Evolutionary conservation across 2,113 vertebrate species (phyloP).

Genomic region (Symphodus melops): DNA sequence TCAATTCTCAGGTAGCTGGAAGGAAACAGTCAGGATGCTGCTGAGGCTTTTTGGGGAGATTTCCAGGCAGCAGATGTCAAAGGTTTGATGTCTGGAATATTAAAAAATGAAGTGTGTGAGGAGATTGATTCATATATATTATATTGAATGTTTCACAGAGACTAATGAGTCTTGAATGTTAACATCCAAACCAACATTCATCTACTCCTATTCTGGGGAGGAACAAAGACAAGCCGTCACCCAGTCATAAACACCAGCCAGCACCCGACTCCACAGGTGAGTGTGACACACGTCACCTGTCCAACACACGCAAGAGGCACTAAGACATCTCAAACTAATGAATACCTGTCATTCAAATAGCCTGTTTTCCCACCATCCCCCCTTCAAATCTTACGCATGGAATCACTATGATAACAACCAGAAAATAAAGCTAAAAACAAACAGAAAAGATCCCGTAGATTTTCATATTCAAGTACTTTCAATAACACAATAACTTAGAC

Average conservation of each 20-base stretch:
- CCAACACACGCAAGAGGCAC: constrained; percentile 60
- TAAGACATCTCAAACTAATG: constrained; percentile 51
- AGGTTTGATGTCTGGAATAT: constrained; percentile 23
- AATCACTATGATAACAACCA: constrained; percentile 51
- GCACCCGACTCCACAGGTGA: constrained; percentile 11
- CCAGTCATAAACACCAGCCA: neutral
- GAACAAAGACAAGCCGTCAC: neutral
- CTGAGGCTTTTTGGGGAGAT: constrained; percentile 27
- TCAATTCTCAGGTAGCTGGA: constrained; percentile 38
- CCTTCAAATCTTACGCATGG: constrained; percentile 54
- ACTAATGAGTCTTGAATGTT: constrained; percentile 7
- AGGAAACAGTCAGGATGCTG: constrained; percentile 16
- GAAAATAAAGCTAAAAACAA: constrained; percentile 12
- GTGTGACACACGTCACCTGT: neutral
- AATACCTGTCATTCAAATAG: constrained; percentile 76
- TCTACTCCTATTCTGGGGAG: constrained; percentile 1
- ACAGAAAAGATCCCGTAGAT: constrained; percentile 66
- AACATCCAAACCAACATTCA: constrained; percentile 27
- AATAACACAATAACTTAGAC: constrained; percentile 83
- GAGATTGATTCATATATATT: constrained; percentile 7
- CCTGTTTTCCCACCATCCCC: constrained; percentile 47
- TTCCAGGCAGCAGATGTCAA: constrained; percentile 21
- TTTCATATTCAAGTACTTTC: constrained; percentile 84
- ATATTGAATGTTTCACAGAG: constrained; percentile 19
- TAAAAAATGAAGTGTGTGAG: neutral